These are phyloP conservation scores for Troides aeacus DNA, from an alignment of 2,888 invertebrate species.

Conservation along the genomic window DNA sequence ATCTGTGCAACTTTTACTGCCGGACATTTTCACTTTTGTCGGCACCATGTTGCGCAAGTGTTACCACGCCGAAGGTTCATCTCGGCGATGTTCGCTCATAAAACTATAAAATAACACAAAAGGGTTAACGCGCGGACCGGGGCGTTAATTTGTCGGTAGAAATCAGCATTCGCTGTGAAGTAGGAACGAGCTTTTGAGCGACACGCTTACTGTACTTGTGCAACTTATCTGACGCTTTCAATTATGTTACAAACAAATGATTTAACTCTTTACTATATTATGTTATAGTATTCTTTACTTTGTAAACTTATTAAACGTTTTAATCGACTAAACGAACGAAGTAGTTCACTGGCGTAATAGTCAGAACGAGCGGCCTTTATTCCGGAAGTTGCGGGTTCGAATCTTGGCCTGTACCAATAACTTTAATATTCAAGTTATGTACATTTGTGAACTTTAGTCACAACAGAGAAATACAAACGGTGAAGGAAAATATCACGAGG, in stretches of 20 bases:
- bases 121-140: slow-evolving; percentile 64
- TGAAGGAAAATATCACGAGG: too few species aligned
- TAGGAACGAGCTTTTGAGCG: slow-evolving; percentile 2
- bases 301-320: too few species aligned
- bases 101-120: slow-evolving; percentile 68
- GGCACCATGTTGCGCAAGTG: slow-evolving; percentile 59
- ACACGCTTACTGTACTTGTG: slow-evolving; percentile 5
- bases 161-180: slow-evolving; percentile 42
- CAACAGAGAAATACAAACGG: too few species aligned
- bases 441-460: too few species aligned
- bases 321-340: too few species aligned
- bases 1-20: slow-evolving; percentile 59
- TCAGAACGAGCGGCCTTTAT: too few species aligned
- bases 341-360: too few species aligned
- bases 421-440: too few species aligned
- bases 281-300: background rate
- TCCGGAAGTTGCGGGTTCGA: too few species aligned
- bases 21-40: slow-evolving; percentile 74
- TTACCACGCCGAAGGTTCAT: slow-evolving; percentile 39
- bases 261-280: background rate
- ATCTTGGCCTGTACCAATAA: too few species aligned
- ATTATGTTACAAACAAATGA: background rate
- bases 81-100: slow-evolving; percentile 47
- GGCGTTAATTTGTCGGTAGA: slow-evolving; percentile 72
- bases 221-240: background rate